phyloP scores from a whole-genome alignment of 1,140 invertebrate genomes.

The Cepaea nemoralis region DNA sequence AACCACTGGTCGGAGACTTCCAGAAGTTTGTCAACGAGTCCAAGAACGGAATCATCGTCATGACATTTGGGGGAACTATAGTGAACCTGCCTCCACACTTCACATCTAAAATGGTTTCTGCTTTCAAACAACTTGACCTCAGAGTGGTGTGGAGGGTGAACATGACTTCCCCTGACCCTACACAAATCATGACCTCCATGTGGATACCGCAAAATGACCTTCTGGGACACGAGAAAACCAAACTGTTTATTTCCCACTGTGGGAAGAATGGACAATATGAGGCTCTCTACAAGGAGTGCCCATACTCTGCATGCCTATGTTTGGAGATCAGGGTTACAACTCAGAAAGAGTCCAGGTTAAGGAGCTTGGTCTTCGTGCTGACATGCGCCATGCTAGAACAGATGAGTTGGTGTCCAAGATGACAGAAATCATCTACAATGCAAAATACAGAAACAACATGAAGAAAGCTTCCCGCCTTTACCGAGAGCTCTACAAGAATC shows the following conservation, averaged over 20 bases:
- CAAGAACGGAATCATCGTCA: slow-evolving; percentile 38
- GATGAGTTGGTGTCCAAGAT: too few relatives aligned
- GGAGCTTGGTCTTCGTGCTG: too few relatives aligned
- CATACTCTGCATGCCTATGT: too few relatives aligned
- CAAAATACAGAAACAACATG: too few relatives aligned
- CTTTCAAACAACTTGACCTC: slow-evolving; percentile 27
- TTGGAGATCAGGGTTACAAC: too few relatives aligned
- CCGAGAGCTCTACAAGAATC: too few relatives aligned
- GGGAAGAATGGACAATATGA: slow-evolving; percentile 57
- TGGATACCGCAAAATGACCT: slow-evolving; percentile 49
- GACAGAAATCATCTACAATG: too few relatives aligned
- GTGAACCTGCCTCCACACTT: slow-evolving; percentile 24
- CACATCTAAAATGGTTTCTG: slow-evolving; percentile 38
- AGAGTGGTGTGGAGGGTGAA: slow-evolving; percentile 38
- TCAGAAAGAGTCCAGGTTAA: too few relatives aligned
- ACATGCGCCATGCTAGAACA: too few relatives aligned
- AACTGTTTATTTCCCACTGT: slow-evolving; percentile 57
- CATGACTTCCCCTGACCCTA: slow-evolving; percentile 21
- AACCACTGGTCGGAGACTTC: slow-evolving; percentile 35
- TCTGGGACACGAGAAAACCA: slow-evolving; percentile 40
- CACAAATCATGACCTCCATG: slow-evolving; percentile 21
- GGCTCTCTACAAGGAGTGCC: slow-evolving; percentile 40
- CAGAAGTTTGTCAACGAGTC: slow-evolving; percentile 35
- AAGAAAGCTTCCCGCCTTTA: too few relatives aligned
- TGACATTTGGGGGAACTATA: slow-evolving; percentile 46